Evolutionary conservation across 2,113 vertebrate species (phyloP).

Genomic region (Takifugu flavidus): DNA sequence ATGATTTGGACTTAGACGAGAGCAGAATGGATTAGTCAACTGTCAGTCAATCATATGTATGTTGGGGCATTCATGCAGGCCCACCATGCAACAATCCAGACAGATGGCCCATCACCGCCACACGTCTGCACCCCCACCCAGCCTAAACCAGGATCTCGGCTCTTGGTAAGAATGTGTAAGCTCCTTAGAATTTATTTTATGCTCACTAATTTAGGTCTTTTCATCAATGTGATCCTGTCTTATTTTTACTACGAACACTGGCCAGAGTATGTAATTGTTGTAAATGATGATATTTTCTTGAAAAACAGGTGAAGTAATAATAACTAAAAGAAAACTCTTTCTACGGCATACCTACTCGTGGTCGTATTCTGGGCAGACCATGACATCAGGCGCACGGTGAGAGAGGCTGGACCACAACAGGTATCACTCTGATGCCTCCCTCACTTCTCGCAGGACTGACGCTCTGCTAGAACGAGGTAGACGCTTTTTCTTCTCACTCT

Average conservation of each 20-base stretch:
- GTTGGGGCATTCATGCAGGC: slow-evolving; percentile 43
- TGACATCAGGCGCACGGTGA: slow-evolving; percentile 29
- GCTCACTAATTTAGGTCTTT: slow-evolving; percentile 44
- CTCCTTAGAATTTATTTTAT: slow-evolving; percentile 71
- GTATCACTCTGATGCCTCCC: slow-evolving; percentile 74
- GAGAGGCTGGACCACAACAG: slow-evolving; percentile 66
- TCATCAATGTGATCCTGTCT: slow-evolving; percentile 43
- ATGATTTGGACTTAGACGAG: slow-evolving; percentile 13
- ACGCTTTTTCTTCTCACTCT: slow-evolving; percentile 24
- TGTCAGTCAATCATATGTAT: slow-evolving; percentile 62
- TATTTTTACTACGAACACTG: background rate
- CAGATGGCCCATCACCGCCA: slow-evolving; percentile 71
- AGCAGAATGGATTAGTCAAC: slow-evolving; percentile 58
- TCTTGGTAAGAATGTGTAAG: slow-evolving; percentile 67
- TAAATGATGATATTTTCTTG: too few species aligned
- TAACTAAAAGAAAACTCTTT: too few species aligned
- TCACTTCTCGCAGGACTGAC: slow-evolving; percentile 62
- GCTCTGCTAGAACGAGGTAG: slow-evolving; percentile 62
- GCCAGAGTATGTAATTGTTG: too few species aligned
- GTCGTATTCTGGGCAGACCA: slow-evolving; percentile 57
- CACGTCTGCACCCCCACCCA: slow-evolving; percentile 53
- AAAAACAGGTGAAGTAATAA: too few species aligned
- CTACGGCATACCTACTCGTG: background rate
- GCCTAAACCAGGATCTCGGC: slow-evolving; percentile 41
- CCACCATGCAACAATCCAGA: slow-evolving; percentile 60